These are phyloP conservation scores for Vandiemenella viatica DNA, from an alignment of 2,888 invertebrate genomes.

Conservation along the genomic window DNA sequence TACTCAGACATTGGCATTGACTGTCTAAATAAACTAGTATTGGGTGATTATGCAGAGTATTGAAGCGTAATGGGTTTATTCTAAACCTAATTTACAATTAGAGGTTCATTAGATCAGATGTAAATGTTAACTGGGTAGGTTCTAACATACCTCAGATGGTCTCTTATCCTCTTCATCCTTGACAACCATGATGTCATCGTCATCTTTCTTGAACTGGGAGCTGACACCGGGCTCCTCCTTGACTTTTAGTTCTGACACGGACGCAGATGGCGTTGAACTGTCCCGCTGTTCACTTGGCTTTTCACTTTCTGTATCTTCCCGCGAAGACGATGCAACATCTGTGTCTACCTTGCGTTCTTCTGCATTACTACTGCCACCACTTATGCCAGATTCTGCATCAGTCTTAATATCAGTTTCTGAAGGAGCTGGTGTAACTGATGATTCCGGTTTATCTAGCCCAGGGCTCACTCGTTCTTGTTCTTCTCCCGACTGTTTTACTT, in stretches of 20 bases:
- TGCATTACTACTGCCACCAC: no score
- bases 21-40: no score
- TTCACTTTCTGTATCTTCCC: not conserved
- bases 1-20: no score
- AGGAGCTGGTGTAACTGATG: not conserved
- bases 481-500: no score
- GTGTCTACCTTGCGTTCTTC: not conserved
- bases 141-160: not conserved
- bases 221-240: not conserved
- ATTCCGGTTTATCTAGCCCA: not conserved
- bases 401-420: not conserved
- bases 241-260: not conserved
- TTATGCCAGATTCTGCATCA: not conserved
- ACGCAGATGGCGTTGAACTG: not conserved
- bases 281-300: not conserved
- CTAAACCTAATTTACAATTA: no score
- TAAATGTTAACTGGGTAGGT: no score
- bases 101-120: no score
- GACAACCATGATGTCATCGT: constrained; percentile 14
- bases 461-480: not conserved
- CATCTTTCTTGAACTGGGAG: constrained; percentile 21
- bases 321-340: not conserved
- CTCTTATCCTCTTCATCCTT: constrained; percentile 25
- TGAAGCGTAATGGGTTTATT: no score
- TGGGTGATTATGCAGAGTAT: no score